phyloP scores from a whole-genome alignment of 2,113 vertebrate species.

The Rhinoderma darwinii region DNA sequence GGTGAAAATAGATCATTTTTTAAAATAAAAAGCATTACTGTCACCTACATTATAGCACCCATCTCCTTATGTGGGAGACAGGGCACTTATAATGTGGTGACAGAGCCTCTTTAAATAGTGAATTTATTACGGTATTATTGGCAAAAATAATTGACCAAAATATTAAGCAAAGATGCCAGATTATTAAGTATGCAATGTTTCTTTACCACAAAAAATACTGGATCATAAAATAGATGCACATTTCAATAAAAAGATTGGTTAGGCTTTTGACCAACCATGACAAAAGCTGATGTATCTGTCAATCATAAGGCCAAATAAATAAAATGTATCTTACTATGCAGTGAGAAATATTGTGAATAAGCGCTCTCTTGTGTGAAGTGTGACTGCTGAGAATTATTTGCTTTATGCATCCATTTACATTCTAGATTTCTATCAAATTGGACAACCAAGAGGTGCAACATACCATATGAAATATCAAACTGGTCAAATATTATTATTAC shows the following conservation, averaged over 20 bases:
- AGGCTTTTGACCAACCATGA: conserved; percentile 42
- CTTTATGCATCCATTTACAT: conserved; percentile 40
- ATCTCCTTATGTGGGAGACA: too few species aligned
- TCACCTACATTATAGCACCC: too few species aligned
- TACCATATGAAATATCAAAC: conserved; percentile 14
- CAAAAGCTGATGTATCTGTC: conserved; percentile 53
- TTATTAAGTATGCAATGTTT: conserved; percentile 12
- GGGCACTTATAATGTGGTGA: too few species aligned
- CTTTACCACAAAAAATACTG: background rate
- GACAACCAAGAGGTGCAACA: background rate
- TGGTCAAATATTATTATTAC: background rate
- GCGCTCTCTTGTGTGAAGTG: conserved; percentile 53
- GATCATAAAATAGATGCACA: conserved; percentile 52
- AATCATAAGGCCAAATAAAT: conserved; percentile 27
- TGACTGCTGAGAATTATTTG: conserved; percentile 43
- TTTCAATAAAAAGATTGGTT: conserved; percentile 49
- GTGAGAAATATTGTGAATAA: conserved; percentile 30
- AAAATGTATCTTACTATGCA: conserved; percentile 37
- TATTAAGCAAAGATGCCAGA: background rate
- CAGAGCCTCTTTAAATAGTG: too few species aligned
- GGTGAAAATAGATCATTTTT: too few species aligned
- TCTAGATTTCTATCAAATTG: conserved; percentile 4
- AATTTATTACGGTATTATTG: background rate
- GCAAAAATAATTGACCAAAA: background rate
- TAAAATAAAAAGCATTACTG: too few species aligned